Percentiles rank a stretch among this genome's conserved stretches.
Conservation (phyloP, 2,797 vertebrate genomes). For the Coluber constrictor region DNA sequence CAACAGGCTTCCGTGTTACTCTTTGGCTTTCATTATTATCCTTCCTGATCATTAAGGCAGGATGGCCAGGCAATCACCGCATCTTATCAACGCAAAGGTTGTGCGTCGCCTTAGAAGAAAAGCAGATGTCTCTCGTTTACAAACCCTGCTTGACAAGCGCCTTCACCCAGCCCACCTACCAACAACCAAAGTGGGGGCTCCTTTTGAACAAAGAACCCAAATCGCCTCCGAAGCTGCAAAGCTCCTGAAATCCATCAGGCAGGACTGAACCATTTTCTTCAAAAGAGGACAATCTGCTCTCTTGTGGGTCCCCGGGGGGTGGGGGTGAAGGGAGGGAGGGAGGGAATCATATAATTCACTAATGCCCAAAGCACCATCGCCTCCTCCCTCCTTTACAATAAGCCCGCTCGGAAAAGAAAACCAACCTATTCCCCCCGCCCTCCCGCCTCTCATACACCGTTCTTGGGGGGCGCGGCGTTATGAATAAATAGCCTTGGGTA, state of each 20-base stretch:
- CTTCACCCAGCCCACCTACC: background rate
- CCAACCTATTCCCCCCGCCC: no score
- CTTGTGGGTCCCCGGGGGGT: background rate
- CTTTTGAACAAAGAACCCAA: background rate
- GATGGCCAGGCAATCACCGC: background rate
- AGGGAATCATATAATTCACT: background rate
- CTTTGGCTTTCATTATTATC: background rate
- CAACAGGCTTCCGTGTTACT: background rate
- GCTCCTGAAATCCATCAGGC: background rate
- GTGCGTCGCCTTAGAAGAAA: background rate
- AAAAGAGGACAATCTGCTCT: background rate
- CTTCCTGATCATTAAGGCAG: background rate
- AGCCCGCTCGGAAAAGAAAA: no score
- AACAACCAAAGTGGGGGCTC: background rate
- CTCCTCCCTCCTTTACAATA: background rate
- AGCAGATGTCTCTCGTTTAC: background rate
- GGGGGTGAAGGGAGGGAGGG: background rate
- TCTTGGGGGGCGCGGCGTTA: slow-evolving; percentile 21
- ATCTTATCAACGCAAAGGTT: background rate
- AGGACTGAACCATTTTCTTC: slow-evolving; percentile 3
- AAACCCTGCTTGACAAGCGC: background rate
- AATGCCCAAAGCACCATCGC: background rate
- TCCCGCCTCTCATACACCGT: background rate
- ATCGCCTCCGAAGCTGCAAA: background rate
- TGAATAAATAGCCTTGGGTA: slow-evolving; percentile 39